A percentile compares a stretch with the other conserved stretches of the same genome.
Evolutionary conservation across 2,888 invertebrate species (phyloP).

Genomic region (Cinara cedri): DNA sequence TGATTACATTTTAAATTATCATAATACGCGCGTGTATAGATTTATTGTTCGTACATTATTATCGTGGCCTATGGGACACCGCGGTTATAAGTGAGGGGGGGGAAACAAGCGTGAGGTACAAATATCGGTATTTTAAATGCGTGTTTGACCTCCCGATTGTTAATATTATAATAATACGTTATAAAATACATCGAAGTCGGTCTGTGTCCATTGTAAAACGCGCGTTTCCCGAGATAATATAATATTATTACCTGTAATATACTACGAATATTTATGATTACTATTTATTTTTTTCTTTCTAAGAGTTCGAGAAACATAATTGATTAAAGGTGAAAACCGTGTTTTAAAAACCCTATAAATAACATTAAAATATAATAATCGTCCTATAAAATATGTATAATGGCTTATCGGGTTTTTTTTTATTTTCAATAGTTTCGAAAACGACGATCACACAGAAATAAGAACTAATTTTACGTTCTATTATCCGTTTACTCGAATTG

Average conservation of each 20-base stretch:
- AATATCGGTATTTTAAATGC: slow-evolving; percentile 36
- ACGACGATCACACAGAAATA: too few species aligned
- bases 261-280: background rate
- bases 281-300: slow-evolving; percentile 1
- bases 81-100: background rate
- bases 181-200: slow-evolving; percentile 25
- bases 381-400: background rate
- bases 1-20: slow-evolving; percentile 13
- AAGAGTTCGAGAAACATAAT: slow-evolving; percentile 3
- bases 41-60: background rate
- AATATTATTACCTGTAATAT: background rate
- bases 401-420: background rate
- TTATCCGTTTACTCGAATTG: too few species aligned
- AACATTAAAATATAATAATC: background rate
- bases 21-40: background rate
- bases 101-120: slow-evolving; percentile 12
- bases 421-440: too few species aligned
- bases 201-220: background rate
- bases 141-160: slow-evolving; percentile 1
- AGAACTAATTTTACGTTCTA: too few species aligned
- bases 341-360: background rate
- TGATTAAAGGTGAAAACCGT: background rate
- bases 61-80: background rate
- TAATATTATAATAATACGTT: too few species aligned
- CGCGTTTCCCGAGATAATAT: background rate